phyloP scores from a whole-genome alignment of 2,113 vertebrate species.

The Eleginops maclovinus region DNA sequence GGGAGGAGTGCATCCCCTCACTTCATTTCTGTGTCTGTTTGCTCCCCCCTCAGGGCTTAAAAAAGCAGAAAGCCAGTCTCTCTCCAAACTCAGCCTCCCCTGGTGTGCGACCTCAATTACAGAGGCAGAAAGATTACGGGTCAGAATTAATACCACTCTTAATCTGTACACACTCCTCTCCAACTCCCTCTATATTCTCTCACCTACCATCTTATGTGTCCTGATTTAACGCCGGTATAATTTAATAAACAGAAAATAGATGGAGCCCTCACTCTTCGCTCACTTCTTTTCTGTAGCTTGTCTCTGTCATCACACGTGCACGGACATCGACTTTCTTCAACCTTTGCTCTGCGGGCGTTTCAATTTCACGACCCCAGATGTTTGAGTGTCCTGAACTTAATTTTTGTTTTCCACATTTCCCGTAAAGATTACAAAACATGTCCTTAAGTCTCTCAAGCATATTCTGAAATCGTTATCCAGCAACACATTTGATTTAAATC shows the following conservation, averaged over 20 bases:
- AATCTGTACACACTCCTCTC: slow-evolving; percentile 73
- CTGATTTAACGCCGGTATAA: slow-evolving; percentile 54
- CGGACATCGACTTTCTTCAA: slow-evolving; percentile 13
- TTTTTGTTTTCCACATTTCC: background rate
- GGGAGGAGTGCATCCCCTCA: slow-evolving; percentile 48
- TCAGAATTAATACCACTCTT: slow-evolving; percentile 78
- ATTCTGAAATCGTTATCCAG: background rate
- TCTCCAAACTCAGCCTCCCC: slow-evolving; percentile 70
- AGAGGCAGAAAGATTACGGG: slow-evolving; percentile 78
- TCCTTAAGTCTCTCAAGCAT: background rate
- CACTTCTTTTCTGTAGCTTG: background rate
- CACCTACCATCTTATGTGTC: slow-evolving; percentile 35
- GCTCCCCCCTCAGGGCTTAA: slow-evolving; percentile 58
- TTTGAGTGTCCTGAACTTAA: background rate
- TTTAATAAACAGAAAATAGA: slow-evolving; percentile 58
- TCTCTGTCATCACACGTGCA: slow-evolving; percentile 20
- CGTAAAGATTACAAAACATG: background rate
- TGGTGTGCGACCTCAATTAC: slow-evolving; percentile 81
- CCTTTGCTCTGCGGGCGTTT: background rate
- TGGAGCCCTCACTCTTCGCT: slow-evolving; percentile 24
- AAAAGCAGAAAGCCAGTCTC: slow-evolving; percentile 63
- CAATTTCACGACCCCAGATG: slow-evolving; percentile 1
- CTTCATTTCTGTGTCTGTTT: slow-evolving; percentile 61
- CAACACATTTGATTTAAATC: background rate
- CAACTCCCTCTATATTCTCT: slow-evolving; percentile 47